Evolutionary conservation across 2,797 vertebrate species (phyloP).

Genomic region (Cuniculus paca): DNA sequence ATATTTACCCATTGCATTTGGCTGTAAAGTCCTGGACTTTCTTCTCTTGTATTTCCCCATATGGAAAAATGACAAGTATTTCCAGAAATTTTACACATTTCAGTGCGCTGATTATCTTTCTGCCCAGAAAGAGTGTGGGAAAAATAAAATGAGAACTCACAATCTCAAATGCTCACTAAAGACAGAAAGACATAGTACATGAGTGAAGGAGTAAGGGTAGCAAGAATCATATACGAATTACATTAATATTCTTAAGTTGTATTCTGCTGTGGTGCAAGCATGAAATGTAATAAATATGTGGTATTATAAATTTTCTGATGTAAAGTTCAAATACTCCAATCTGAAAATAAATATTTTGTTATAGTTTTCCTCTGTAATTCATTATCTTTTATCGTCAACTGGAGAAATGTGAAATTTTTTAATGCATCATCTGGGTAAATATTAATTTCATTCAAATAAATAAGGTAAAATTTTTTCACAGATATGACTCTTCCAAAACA

Average conservation of each 20-base stretch:
- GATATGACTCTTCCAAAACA: neutral
- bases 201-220: neutral
- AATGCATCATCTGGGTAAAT: neutral
- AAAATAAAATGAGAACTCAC: neutral
- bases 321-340: slow-evolving; percentile 8
- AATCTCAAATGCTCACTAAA: neutral
- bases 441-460: slow-evolving; percentile 41
- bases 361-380: slow-evolving; percentile 19
- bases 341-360: slow-evolving; percentile 24
- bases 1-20: slow-evolving; percentile 31
- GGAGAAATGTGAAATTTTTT: slow-evolving; percentile 32
- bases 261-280: neutral
- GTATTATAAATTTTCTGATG: neutral
- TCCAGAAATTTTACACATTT: neutral
- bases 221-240: slow-evolving; percentile 3
- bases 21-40: slow-evolving; percentile 3
- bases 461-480: slow-evolving; percentile 25
- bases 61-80: slow-evolving; percentile 25
- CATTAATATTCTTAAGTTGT: neutral
- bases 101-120: slow-evolving; percentile 23
- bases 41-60: neutral
- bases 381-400: slow-evolving; percentile 25
- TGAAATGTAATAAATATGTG: slow-evolving; percentile 20
- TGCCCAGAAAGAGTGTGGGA: neutral
- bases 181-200: neutral